Evolutionary conservation across 2,888 invertebrate genomes (phyloP).

Genomic region (Habroteleia sp.): DNA sequence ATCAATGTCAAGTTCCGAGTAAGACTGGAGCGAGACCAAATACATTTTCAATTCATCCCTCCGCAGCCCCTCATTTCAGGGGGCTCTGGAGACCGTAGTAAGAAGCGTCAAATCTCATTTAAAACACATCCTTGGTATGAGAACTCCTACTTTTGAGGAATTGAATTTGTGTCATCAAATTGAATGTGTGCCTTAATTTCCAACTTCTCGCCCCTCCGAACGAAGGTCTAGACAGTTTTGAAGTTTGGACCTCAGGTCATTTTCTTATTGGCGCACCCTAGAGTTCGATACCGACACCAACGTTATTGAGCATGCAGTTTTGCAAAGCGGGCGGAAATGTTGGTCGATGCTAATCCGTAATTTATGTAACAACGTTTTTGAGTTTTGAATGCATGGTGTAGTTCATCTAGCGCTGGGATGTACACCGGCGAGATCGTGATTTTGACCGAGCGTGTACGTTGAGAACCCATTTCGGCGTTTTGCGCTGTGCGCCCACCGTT

Average conservation of each 20-base stretch:
- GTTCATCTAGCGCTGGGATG: too few relatives aligned
- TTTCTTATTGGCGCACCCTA: not conserved
- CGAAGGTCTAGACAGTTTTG: not conserved
- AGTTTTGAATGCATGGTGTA: too few relatives aligned
- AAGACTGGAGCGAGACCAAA: not conserved
- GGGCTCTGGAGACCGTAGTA: not conserved
- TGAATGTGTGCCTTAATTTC: constrained; percentile 7
- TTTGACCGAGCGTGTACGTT: too few relatives aligned
- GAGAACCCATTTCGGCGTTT: too few relatives aligned
- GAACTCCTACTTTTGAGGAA: constrained; percentile 1
- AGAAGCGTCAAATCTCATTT: not conserved
- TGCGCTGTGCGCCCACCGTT: too few relatives aligned
- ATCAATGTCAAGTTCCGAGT: not conserved
- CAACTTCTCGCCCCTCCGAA: not conserved
- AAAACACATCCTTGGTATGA: not conserved
- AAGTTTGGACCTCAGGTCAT: constrained; percentile 1
- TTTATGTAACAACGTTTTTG: too few relatives aligned
- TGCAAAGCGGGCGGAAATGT: too few relatives aligned
- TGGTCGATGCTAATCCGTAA: too few relatives aligned
- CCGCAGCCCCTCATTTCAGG: not conserved
- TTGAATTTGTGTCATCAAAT: not conserved
- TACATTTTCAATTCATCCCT: not conserved
- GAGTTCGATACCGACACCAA: too few relatives aligned
- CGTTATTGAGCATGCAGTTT: too few relatives aligned
- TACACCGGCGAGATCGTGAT: too few relatives aligned